Evolutionary conservation across 2,888 invertebrate genomes (phyloP), one percentile per base, ranked within the genome.

Genomic region (Rugalucina vietnamica): DNA sequence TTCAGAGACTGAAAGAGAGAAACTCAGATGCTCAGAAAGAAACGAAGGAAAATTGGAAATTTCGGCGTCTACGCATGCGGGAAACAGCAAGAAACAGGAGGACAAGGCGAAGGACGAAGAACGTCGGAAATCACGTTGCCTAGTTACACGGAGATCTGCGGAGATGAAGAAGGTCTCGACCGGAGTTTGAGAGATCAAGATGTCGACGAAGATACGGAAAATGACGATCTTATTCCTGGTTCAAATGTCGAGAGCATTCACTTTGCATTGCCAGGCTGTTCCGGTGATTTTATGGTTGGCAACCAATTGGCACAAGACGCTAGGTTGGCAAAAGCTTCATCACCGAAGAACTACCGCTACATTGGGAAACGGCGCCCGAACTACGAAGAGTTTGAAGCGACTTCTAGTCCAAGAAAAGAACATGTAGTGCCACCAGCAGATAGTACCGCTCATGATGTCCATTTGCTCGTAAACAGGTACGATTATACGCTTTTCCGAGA

Each of bases 321-420:
- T n/a, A n/a, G n/a, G n/a, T n/a, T n/a, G n/a, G n/a, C n/a, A n/a
- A n/a, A n/a, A n/a, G n/a, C n/a, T n/a, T n/a, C n/a, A n/a, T n/a
- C n/a, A n/a, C n/a, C n/a, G n/a, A 54, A 54, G 54, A 18, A 54
- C n/a, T 54, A 54, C 54, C 10, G 54, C 4, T 54, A 54, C 54
- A 54, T 54, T 14, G 54, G 54, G 3, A 54, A 54, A 54, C 10
- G 54, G 54, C 14, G 54, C 4, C 54, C 54, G n/a, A 54, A 54
- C 54, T 54, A 54, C n/a, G 54, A 54, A n/a, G 54, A 54, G 54
- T 54, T 54, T 54, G 54, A 54, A n/a, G n/a, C n/a, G n/a, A n/a
- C n/a, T n/a, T n/a, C n/a, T n/a, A n/a, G n/a, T n/a, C n/a, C n/a
- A n/a, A n/a, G n/a, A n/a, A n/a, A n/a, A n/a, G n/a, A n/a, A n/a